Evolutionary conservation across 2,888 invertebrate genomes (phyloP).

Genomic region (Drosophila villosipedis): DNA sequence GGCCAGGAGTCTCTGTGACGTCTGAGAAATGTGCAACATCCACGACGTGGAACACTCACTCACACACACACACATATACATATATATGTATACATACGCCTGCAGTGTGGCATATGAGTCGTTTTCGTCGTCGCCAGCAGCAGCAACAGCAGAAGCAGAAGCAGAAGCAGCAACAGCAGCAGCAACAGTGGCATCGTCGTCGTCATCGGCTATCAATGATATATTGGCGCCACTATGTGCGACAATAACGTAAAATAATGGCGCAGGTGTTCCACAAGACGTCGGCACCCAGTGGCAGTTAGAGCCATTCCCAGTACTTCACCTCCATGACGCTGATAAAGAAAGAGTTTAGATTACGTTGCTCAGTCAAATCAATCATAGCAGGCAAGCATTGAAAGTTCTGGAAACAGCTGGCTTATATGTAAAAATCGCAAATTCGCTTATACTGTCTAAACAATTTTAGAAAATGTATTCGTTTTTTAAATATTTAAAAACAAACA

Average conservation of each 20-base stretch:
- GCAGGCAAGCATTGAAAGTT: slow-evolving; percentile 13
- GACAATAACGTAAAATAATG: slow-evolving; percentile 83
- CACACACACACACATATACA: slow-evolving; percentile 34
- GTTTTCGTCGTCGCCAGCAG: slow-evolving; percentile 33
- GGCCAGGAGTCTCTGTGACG: slow-evolving; percentile 69
- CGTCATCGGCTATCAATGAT: slow-evolving; percentile 68
- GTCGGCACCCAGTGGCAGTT: slow-evolving; percentile 13
- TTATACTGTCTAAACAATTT: neutral
- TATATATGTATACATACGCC: neutral
- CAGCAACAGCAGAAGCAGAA: slow-evolving; percentile 6
- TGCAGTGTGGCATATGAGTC: slow-evolving; percentile 46
- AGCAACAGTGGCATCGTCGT: slow-evolving; percentile 27
- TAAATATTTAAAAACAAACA: neutral
- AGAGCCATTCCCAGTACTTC: neutral
- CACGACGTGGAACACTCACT: slow-evolving; percentile 52
- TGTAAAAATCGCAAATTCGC: neutral
- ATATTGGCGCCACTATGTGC: slow-evolving; percentile 72
- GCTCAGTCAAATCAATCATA: slow-evolving; percentile 74
- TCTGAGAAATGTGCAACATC: slow-evolving; percentile 81
- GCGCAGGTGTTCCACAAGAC: slow-evolving; percentile 79
- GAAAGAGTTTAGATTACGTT: slow-evolving; percentile 77
- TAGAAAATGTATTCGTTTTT: neutral
- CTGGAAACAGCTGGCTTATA: neutral
- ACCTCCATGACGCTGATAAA: slow-evolving; percentile 41
- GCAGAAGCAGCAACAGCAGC: neutral